phyloP scores from a whole-genome alignment of 1,140 invertebrate genomes.

The Heliconius nattereri region DNA sequence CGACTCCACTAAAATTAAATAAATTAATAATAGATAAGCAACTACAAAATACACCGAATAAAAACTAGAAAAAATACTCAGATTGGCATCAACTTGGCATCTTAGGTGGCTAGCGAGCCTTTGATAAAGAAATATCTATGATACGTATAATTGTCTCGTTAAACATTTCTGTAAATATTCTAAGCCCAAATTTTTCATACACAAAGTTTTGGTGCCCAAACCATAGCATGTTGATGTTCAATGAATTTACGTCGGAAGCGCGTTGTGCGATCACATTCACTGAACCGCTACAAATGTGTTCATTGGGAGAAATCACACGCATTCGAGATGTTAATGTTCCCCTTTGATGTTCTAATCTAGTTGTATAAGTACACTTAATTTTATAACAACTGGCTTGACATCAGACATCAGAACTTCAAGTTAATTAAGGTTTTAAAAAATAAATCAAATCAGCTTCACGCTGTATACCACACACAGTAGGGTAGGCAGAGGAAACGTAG shows the following conservation, averaged over 20 bases:
- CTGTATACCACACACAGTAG: no score
- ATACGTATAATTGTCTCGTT: no score
- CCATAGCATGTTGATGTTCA: constrained; percentile 15
- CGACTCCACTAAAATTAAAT: no score
- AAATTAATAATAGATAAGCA: no score
- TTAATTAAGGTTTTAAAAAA: not conserved
- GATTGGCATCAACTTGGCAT: no score
- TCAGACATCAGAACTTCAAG: not conserved
- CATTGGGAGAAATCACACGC: constrained; percentile 40
- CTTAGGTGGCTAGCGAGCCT: no score
- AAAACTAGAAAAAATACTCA: no score
- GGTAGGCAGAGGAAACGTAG: no score
- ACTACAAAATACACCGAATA: no score
- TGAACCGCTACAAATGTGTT: constrained; percentile 37
- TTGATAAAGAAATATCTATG: no score
- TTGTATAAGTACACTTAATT: constrained; percentile 19
- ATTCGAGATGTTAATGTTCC: constrained; percentile 32
- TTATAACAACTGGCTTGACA: not conserved
- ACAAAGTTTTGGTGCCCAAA: constrained; percentile 3
- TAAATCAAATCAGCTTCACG: not conserved
- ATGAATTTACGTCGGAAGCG: constrained; percentile 26
- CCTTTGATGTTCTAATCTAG: constrained; percentile 31
- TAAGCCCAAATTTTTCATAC: not conserved
- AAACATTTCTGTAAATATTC: no score
- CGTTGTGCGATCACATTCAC: constrained; percentile 30